Evolutionary conservation across 2,888 invertebrate species (phyloP).

Genomic region (Scaptomyza polygonia): DNA sequence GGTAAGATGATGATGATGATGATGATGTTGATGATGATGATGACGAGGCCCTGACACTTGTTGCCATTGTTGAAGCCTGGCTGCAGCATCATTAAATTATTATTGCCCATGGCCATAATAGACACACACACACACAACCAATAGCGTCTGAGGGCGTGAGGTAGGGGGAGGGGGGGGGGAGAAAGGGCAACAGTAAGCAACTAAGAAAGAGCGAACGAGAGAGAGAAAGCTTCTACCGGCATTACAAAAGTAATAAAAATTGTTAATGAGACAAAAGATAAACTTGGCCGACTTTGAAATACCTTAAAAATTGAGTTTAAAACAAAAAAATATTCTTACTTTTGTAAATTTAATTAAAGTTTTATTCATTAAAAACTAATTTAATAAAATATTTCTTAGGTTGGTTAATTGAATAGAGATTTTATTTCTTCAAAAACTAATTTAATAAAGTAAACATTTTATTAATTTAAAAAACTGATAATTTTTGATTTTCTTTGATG

Average conservation of each 20-base stretch:
- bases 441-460: no score
- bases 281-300: not conserved
- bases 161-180: not conserved
- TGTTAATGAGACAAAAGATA: not conserved
- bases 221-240: not conserved
- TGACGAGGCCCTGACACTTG: slow-evolving; percentile 62
- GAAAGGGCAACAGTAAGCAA: slow-evolving; percentile 6
- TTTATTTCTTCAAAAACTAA: no score
- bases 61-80: slow-evolving; percentile 51
- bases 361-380: no score
- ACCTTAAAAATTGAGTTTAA: not conserved
- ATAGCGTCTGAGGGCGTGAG: slow-evolving; percentile 7
- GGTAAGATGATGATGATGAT: slow-evolving; percentile 3
- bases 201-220: not conserved
- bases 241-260: slow-evolving; percentile 12
- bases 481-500: no score
- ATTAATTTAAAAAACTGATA: no score
- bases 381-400: no score
- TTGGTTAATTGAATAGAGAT: no score
- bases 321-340: no score
- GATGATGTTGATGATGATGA: slow-evolving; percentile 22
- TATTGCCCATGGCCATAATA: slow-evolving; percentile 70
- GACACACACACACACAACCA: slow-evolving; percentile 22
- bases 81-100: slow-evolving; percentile 80
- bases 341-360: no score